Base-by-base conservation (phyloP, 2,113 vertebrate species). In the Delphinapterus leucas region DNA sequence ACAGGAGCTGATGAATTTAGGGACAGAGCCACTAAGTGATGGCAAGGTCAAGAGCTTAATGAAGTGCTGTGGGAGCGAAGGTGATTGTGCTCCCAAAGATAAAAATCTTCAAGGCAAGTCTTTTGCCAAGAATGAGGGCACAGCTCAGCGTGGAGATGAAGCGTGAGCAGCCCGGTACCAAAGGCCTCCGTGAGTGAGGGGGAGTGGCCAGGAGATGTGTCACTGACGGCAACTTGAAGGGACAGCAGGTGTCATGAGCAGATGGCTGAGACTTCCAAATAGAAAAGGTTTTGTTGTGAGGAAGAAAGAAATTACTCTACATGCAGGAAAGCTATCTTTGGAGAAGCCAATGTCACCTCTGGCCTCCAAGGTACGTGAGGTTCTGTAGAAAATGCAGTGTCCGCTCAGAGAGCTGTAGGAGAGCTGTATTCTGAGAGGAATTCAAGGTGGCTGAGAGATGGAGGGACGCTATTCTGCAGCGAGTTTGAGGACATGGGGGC, bases 201-300 rank as follows among this genome's bases (percentile, higher is more conserved):
- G n/a, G 61, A 23, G 36, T 33, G 36, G 31, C 44, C 47, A 41
- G 17, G 61, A 88, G 26, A 79, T 74, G 4, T 76, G 21, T 93
- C 90, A 79, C 77, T 21, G 25, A 95, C 9, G 41, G 68, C n/a
- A 53, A 21, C 65, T 82, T 86, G 76, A n/a, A 74, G 7, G 25
- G 81, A 58, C 3, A 94, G 8, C 76, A 91, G 95, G 65, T 94
- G 49, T 74, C 60, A 14, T 1, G 18, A 90, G 31, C 71, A 95
- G 77, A 91, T 31, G 67, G 81, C 70, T 63, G 49, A 41, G 28
- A 63, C 73, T 93, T 94, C 53, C 65, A n/a, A 70, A 58, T 26
- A 55, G 70, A 88, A 65, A 88, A 14, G 18, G 23, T 36, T 60
- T 55, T 84, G 5, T 28, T 20, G 33, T 21, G 36, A 70, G 6